Conservation (phyloP, 2,113 vertebrate species). For the Hippocampus zosterae region DNA sequence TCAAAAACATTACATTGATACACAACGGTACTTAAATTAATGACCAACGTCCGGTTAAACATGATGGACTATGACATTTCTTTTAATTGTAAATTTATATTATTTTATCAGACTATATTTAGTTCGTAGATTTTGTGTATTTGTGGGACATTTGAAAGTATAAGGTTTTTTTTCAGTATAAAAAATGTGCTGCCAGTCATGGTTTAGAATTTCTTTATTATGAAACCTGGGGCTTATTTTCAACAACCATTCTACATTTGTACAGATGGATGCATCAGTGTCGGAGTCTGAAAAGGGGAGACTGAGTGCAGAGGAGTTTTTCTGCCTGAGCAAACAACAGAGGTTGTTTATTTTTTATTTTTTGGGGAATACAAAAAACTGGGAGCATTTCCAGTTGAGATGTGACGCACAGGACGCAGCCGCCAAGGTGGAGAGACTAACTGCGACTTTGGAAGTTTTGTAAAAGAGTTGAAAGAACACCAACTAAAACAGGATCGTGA, state of each 20-base stretch:
- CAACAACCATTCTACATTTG: conserved; percentile 77
- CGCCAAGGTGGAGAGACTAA: conserved; percentile 13
- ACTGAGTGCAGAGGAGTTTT: conserved; percentile 41
- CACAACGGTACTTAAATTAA: background rate
- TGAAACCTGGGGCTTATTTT: conserved; percentile 84
- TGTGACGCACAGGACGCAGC: background rate
- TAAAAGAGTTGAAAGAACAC: background rate
- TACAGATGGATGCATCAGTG: conserved; percentile 73
- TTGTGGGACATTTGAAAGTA: background rate
- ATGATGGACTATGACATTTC: background rate
- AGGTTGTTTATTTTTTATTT: conserved; percentile 67
- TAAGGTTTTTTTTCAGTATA: background rate
- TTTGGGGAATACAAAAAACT: conserved; percentile 76
- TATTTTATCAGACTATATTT: background rate
- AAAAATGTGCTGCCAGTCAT: conserved; percentile 30
- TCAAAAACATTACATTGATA: too few species aligned
- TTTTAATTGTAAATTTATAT: background rate
- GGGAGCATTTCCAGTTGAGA: conserved; percentile 33
- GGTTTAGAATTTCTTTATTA: conserved; percentile 89
- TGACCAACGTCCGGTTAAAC: background rate
- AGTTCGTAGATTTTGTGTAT: background rate
- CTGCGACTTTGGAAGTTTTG: background rate
- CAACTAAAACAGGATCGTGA: background rate
- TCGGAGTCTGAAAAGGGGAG: conserved; percentile 43
- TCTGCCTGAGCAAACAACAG: conserved; percentile 77